A percentile compares a stretch with the other conserved stretches of the same genome.
Conservation (phyloP, 1,140 invertebrate species). For the Micrasema minimum region DNA sequence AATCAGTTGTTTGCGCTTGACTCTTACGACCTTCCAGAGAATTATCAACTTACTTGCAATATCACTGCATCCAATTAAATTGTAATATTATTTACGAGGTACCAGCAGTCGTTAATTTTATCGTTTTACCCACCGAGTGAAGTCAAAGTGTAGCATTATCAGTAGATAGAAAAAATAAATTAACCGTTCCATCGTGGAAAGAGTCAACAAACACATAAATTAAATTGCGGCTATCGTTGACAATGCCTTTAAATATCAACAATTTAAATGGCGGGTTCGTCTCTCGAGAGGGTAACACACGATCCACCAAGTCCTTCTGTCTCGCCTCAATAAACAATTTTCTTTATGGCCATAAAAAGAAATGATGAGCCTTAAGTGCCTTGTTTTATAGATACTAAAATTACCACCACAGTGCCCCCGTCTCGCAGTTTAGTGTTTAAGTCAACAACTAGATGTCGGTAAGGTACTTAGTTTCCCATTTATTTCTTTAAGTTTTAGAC, state of each 20-base stretch:
- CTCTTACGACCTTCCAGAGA: constrained; percentile 21
- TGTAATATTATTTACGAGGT: not conserved
- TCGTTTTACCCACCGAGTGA: not conserved
- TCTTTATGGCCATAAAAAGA: constrained; percentile 52
- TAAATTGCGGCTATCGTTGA: constrained; percentile 17
- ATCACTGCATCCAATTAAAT: constrained; percentile 25
- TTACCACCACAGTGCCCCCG: constrained; percentile 43
- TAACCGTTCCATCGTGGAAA: not conserved
- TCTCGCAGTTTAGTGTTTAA: constrained; percentile 31
- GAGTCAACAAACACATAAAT: constrained; percentile 44
- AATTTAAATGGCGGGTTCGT: constrained; percentile 9
- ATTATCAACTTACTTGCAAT: not conserved
- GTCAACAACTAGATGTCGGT: constrained; percentile 35
- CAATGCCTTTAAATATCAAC: constrained; percentile 39
- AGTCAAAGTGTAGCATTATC: constrained; percentile 9
- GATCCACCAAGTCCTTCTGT: constrained; percentile 26
- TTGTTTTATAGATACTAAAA: constrained; percentile 53
- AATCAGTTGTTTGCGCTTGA: not conserved
- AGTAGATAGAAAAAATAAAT: constrained; percentile 16
- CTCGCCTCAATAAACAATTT: constrained; percentile 49
- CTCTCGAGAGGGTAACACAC: constrained; percentile 44
- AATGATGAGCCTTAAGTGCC: constrained; percentile 48
- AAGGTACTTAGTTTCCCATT: constrained; percentile 32
- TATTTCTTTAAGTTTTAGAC: constrained; percentile 25
- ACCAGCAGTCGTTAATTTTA: constrained; percentile 1